Evolutionary conservation across 1,140 invertebrate species (phyloP).

Genomic region (Micrasema minimum): DNA sequence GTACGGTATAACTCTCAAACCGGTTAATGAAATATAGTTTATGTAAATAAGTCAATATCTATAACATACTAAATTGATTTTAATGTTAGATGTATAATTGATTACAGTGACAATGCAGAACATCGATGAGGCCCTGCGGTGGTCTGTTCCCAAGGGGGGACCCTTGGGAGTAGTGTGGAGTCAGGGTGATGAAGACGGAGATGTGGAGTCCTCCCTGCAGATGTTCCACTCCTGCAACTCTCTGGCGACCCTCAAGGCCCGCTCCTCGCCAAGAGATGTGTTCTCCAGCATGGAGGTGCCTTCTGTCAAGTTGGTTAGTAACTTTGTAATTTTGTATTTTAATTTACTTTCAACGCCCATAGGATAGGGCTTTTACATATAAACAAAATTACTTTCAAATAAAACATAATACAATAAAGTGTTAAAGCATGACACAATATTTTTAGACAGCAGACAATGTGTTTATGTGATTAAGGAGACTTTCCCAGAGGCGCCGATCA

Average conservation of each 20-base stretch:
- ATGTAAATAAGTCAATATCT: too few relatives aligned
- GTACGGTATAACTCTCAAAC: too few relatives aligned
- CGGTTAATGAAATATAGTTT: too few relatives aligned
- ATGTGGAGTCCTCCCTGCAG: slow-evolving; percentile 55
- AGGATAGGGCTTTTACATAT: neutral
- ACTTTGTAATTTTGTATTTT: neutral
- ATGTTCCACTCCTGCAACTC: slow-evolving; percentile 56
- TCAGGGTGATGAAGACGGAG: slow-evolving; percentile 45
- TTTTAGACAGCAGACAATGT: too few relatives aligned
- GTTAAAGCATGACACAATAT: neutral
- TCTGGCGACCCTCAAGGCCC: slow-evolving; percentile 20
- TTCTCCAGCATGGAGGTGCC: slow-evolving; percentile 47
- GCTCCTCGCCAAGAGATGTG: slow-evolving; percentile 44
- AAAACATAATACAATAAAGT: neutral
- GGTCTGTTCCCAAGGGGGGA: slow-evolving; percentile 21
- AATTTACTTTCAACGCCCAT: neutral
- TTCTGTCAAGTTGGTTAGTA: slow-evolving; percentile 44
- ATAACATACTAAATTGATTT: too few relatives aligned
- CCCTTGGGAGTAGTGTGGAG: slow-evolving; percentile 27
- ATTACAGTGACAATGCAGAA: slow-evolving; percentile 43
- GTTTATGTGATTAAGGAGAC: too few relatives aligned
- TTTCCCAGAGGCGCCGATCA: too few relatives aligned
- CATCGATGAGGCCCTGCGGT: slow-evolving; percentile 39
- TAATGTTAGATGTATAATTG: neutral
- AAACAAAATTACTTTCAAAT: neutral